Base-by-base conservation (phyloP, 2,797 vertebrate species). In the Adrianichthys oophorus region DNA sequence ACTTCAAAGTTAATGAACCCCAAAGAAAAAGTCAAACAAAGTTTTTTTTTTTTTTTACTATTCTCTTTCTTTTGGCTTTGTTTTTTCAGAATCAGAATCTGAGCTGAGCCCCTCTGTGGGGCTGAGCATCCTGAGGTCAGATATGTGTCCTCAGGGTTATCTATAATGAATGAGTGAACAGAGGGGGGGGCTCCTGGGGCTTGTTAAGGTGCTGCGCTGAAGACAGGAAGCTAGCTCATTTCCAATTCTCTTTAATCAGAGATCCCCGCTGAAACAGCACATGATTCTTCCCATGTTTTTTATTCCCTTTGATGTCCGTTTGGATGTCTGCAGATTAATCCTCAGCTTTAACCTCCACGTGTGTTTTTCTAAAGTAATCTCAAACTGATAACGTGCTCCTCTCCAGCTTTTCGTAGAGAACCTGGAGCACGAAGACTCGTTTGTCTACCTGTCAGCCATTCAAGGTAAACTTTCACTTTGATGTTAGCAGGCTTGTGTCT, bases 371-470 rank as follows among this genome's bases (percentile, higher is more conserved):
- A 44, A 15, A 42, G n/a, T 44, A 17, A 43, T 23, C 55, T 17
- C 60, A 7, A 17, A 66, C 4, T 48, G 4, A 45, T 56, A 24
- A 14, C 46, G 0, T 86, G 59, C 68, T 32, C 75, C 74, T 29
- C 85, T 76, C 7, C 84, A 99, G 97, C 87, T 98, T 59, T 98
- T 97, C 78, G 80, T 98, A 70, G 95, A 98, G 82, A 98, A 95
- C 37, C 4, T 99, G 87, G 93, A 95, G 56, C 94, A 99, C 0
- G 93, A 95, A 45, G 97, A 98, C 2, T 84, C 96, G 3, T 99
- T 98, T 45, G 82, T 98, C 48, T 99, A 98, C 85, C 92, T 99
- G 60, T 98, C 97, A 7, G 96, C 97, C 19, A 95, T 99, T 86
- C 96, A 97, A 92, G 97, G 97, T 98, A 89, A 29, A n/a, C 15